A percentile compares a stretch with the other conserved stretches of the same genome.
Evolutionary conservation across 2,113 vertebrate genomes (phyloP).

Genomic region (Anser brachyrhynchus): DNA sequence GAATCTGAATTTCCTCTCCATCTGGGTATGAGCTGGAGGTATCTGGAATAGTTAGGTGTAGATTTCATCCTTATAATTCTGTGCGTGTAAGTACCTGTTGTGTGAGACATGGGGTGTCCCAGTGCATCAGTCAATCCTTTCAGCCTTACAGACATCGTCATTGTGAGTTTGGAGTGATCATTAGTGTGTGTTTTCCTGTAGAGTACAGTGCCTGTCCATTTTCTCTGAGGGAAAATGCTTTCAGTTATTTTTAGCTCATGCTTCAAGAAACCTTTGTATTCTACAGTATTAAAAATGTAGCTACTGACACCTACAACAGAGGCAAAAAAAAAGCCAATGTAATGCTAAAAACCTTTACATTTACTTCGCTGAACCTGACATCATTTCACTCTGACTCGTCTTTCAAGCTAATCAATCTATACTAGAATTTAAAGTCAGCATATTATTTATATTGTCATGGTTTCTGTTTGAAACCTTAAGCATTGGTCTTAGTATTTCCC

Average conservation of each 20-base stretch:
- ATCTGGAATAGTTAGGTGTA: background rate
- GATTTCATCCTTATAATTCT: background rate
- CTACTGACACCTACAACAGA: background rate
- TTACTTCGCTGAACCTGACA: constrained; percentile 1
- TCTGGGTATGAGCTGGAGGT: background rate
- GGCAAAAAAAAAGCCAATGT: background rate
- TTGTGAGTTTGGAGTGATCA: background rate
- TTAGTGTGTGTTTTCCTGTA: background rate
- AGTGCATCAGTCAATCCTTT: background rate
- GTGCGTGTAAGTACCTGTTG: background rate
- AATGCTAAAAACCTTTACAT: background rate
- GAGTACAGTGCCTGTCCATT: background rate
- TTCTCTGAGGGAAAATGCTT: background rate
- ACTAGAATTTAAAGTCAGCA: constrained; percentile 10
- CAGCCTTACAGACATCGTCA: background rate
- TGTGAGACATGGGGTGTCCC: background rate
- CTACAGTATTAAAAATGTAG: background rate
- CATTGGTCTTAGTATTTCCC: background rate
- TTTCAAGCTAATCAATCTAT: constrained; percentile 3
- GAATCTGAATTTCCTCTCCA: background rate
- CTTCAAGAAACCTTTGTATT: background rate
- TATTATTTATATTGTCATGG: background rate
- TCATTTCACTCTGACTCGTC: background rate
- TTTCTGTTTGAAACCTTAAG: background rate
- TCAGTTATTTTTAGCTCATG: background rate